phyloP scores from a whole-genome alignment of 2,113 vertebrate species.

The Oophaga pumilio region DNA sequence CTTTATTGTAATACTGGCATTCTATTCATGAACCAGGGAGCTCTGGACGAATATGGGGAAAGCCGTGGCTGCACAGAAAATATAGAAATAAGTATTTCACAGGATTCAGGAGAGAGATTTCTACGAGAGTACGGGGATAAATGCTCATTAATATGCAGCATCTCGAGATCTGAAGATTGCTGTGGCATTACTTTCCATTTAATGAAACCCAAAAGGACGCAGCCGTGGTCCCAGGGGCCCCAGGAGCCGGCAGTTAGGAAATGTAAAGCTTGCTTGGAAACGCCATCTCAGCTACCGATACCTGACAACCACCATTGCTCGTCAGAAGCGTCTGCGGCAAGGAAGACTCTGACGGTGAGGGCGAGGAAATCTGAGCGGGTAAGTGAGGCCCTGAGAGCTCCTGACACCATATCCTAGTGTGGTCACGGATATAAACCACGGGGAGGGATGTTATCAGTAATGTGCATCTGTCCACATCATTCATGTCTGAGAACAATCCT shows the following conservation, averaged over 20 bases:
- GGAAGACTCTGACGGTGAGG: not conserved
- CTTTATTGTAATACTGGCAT: no score
- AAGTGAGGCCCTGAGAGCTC: not conserved
- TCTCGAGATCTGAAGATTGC: not conserved
- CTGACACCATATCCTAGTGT: no score
- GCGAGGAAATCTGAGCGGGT: not conserved
- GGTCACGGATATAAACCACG: no score
- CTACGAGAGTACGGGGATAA: no score
- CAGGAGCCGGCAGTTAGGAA: not conserved
- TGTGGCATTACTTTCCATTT: not conserved
- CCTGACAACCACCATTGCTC: not conserved
- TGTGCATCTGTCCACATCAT: no score
- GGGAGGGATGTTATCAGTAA: no score
- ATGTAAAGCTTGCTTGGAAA: conserved; percentile 10
- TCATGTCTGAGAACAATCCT: no score
- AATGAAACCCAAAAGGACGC: conserved; percentile 35
- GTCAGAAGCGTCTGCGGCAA: no score
- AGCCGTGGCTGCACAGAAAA: no score
- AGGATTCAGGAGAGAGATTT: not conserved
- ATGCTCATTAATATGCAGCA: not conserved
- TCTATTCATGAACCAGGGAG: not conserved
- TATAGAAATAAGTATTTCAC: no score
- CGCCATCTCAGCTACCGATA: not conserved
- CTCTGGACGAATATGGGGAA: not conserved
- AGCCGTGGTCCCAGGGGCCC: not conserved